Evolutionary conservation across 2,113 vertebrate genomes (phyloP).

Genomic region (Trematomus loennbergii): DNA sequence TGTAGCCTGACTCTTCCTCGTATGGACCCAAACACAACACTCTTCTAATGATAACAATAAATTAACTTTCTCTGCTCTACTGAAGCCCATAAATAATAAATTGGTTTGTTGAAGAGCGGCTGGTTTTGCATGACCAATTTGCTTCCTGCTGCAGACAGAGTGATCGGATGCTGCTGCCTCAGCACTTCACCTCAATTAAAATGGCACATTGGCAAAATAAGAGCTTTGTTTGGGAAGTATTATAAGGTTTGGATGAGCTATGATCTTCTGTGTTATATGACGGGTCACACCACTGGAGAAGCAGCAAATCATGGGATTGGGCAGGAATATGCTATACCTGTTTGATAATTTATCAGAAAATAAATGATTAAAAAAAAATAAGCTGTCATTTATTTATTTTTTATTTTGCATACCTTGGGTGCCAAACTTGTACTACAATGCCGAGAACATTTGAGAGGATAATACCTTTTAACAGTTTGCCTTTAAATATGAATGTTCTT

Average conservation of each 20-base stretch:
- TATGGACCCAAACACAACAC: constrained; percentile 70
- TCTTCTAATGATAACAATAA: constrained; percentile 84
- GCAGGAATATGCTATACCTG: not conserved
- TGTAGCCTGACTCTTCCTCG: constrained; percentile 49
- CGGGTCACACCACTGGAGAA: constrained; percentile 3
- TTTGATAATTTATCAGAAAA: no score
- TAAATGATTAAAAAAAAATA: not conserved
- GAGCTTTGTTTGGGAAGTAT: constrained; percentile 56
- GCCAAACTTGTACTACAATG: not conserved
- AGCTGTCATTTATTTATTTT: not conserved
- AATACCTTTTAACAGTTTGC: no score
- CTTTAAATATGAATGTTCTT: not conserved
- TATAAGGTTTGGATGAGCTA: constrained; percentile 7
- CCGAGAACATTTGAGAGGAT: no score
- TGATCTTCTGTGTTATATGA: constrained; percentile 13
- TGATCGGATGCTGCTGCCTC: constrained; percentile 70
- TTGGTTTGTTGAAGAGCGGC: constrained; percentile 78
- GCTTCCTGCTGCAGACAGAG: constrained; percentile 61
- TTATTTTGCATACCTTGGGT: no score
- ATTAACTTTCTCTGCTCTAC: constrained; percentile 82
- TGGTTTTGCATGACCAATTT: constrained; percentile 76
- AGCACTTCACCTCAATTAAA: constrained; percentile 72
- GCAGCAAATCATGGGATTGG: not conserved
- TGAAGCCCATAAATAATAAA: constrained; percentile 85
- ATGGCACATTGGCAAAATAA: constrained; percentile 54